Evolutionary conservation across 2,888 invertebrate species (phyloP).

Genomic region (Frankliniella intonsa): DNA sequence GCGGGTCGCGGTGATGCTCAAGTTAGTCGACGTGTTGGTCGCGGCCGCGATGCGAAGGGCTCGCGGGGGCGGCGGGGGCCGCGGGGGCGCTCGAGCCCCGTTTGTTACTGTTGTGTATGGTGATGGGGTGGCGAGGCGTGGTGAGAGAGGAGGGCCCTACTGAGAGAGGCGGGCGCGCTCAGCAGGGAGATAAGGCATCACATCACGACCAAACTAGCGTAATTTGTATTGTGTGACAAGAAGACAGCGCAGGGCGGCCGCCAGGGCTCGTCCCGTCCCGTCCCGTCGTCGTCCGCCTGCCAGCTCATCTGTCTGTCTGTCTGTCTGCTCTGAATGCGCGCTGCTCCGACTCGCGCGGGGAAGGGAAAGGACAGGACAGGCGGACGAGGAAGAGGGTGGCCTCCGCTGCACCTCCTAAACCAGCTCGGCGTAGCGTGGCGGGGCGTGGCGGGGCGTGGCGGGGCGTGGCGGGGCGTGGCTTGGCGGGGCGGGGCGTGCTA

Average conservation of each 20-base stretch:
- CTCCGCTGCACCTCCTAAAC: too few relatives aligned
- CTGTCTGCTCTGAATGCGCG: not conserved
- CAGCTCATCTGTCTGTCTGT: not conserved
- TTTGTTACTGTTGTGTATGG: not conserved
- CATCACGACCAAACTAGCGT: constrained; percentile 5
- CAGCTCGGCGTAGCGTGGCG: too few relatives aligned
- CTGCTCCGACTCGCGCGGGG: not conserved
- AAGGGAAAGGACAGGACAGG: not conserved
- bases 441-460: too few relatives aligned
- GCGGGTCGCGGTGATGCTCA: too few relatives aligned
- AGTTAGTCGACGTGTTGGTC: too few relatives aligned
- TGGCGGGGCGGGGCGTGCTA: too few relatives aligned
- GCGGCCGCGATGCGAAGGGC: too few relatives aligned
- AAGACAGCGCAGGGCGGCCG: not conserved
- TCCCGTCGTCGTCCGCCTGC: not conserved
- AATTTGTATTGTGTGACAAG: constrained; percentile 22
- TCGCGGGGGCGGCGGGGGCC: not conserved
- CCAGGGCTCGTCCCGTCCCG: not conserved
- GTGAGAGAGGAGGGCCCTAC: too few relatives aligned
- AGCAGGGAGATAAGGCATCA: not conserved
- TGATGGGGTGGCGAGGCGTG: not conserved
- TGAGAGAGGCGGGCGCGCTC: not conserved
- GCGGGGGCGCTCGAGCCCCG: not conserved
- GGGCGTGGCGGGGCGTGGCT: too few relatives aligned
- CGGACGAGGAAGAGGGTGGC: too few relatives aligned